These are phyloP conservation scores for Catocala nupta DNA, from an alignment of 2,888 invertebrate genomes.

Conservation along the genomic window DNA sequence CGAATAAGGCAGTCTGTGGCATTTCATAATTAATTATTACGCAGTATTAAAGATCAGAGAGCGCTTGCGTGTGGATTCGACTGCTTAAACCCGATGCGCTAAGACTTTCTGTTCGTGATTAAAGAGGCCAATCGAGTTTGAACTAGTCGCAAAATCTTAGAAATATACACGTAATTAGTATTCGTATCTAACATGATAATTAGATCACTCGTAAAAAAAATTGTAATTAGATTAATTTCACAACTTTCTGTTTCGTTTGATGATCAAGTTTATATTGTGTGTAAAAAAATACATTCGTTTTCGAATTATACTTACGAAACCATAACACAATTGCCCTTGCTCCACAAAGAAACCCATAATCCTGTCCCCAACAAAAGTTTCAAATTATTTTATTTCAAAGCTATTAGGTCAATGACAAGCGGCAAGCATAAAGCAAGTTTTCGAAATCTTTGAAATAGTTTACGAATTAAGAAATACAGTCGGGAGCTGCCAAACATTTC, in stretches of 20 bases:
- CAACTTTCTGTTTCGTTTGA: not conserved
- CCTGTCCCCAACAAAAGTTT: constrained; percentile 39
- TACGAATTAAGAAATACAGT: constrained; percentile 63
- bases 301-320: constrained; percentile 7
- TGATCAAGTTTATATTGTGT: not conserved
- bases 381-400: constrained; percentile 57
- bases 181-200: too few relatives aligned
- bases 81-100: too few relatives aligned
- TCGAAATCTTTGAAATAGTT: constrained; percentile 65
- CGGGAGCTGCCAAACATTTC: constrained; percentile 66
- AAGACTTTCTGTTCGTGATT: too few relatives aligned
- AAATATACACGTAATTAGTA: too few relatives aligned
- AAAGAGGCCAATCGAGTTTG: too few relatives aligned
- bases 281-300: not conserved
- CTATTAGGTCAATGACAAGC: constrained; percentile 74
- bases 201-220: too few relatives aligned
- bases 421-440: constrained; percentile 63
- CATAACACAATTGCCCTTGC: constrained; percentile 46
- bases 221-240: not conserved
- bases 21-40: too few relatives aligned
- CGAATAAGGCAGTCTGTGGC: too few relatives aligned
- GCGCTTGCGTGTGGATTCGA: too few relatives aligned
- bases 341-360: constrained; percentile 47
- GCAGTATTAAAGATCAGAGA: too few relatives aligned
- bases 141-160: too few relatives aligned